These are phyloP conservation scores for Enoplosus armatus DNA, from an alignment of 2,797 vertebrate species.

Conservation along the genomic window DNA sequence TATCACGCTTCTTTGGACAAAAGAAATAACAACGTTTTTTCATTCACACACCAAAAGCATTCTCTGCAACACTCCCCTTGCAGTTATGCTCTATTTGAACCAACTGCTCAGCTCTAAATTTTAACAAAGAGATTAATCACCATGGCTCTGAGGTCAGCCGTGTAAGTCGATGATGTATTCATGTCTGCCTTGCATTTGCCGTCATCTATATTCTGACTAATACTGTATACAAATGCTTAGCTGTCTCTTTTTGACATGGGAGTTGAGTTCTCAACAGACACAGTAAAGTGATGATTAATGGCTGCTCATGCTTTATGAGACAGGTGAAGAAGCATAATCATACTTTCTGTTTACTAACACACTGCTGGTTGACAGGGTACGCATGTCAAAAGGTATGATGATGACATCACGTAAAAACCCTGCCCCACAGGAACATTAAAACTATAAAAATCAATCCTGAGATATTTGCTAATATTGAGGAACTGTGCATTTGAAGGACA, in stretches of 20 bases:
- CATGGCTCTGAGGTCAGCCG: constrained; percentile 28
- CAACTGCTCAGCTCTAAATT: not conserved
- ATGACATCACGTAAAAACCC: constrained; percentile 23
- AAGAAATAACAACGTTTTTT: constrained; percentile 23
- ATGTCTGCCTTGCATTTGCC: constrained; percentile 46
- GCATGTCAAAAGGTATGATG: constrained; percentile 18
- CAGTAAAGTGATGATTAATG: constrained; percentile 75
- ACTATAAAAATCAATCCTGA: not conserved
- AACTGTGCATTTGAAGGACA: not conserved
- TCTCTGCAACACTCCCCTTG: not conserved
- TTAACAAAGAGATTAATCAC: constrained; percentile 19
- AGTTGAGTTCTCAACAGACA: constrained; percentile 36
- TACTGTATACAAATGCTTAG: constrained; percentile 40
- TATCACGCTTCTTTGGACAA: not conserved
- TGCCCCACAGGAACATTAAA: constrained; percentile 13
- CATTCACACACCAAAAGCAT: not conserved
- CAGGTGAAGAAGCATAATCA: constrained; percentile 48
- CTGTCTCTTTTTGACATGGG: constrained; percentile 41
- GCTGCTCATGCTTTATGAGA: constrained; percentile 61
- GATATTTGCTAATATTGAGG: not conserved
- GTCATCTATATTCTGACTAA: constrained; percentile 65
- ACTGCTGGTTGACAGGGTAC: constrained; percentile 48
- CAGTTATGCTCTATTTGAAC: constrained; percentile 8
- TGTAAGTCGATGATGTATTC: constrained; percentile 41
- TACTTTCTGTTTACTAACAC: constrained; percentile 67